phyloP scores from a whole-genome alignment of 2,888 invertebrate species.

The Baccha elongata region DNA sequence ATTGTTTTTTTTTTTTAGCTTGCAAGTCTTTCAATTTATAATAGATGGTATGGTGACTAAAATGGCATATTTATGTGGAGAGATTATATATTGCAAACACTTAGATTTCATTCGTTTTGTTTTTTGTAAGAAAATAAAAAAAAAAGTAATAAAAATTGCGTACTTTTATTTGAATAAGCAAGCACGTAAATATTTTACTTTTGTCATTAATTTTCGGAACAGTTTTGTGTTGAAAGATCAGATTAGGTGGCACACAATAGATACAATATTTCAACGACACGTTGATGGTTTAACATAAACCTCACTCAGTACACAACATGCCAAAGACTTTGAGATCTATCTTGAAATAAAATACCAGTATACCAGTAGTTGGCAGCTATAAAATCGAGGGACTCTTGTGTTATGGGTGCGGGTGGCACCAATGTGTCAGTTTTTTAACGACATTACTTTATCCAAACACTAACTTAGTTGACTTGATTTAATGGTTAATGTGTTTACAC shows the following conservation, averaged over 20 bases:
- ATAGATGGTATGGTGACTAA: slow-evolving; percentile 26
- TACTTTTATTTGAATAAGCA: slow-evolving; percentile 21
- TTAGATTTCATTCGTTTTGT: slow-evolving; percentile 40
- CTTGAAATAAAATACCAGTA: slow-evolving; percentile 20
- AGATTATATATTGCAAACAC: slow-evolving; percentile 38
- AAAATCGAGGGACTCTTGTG: slow-evolving; percentile 17
- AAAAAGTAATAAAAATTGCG: not conserved
- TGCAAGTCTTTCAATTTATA: slow-evolving; percentile 38
- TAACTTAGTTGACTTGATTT: slow-evolving; percentile 41
- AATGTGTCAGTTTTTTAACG: slow-evolving; percentile 13
- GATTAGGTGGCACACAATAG: slow-evolving; percentile 19
- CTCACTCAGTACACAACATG: not conserved
- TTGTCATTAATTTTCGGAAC: slow-evolving; percentile 40
- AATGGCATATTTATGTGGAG: slow-evolving; percentile 47
- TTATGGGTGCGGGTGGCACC: slow-evolving; percentile 47
- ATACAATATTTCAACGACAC: slow-evolving; percentile 33
- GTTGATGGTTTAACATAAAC: too few relatives aligned
- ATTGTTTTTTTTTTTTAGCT: slow-evolving; percentile 11
- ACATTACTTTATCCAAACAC: slow-evolving; percentile 51
- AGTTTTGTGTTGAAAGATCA: slow-evolving; percentile 8
- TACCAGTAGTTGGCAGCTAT: not conserved
- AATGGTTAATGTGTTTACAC: slow-evolving; percentile 48
- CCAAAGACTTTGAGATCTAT: slow-evolving; percentile 33
- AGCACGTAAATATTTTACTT: slow-evolving; percentile 4
- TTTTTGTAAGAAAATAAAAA: slow-evolving; percentile 6